phyloP scores from a whole-genome alignment of 2,797 vertebrate species.

The Dromococcyx pavoninus region DNA sequence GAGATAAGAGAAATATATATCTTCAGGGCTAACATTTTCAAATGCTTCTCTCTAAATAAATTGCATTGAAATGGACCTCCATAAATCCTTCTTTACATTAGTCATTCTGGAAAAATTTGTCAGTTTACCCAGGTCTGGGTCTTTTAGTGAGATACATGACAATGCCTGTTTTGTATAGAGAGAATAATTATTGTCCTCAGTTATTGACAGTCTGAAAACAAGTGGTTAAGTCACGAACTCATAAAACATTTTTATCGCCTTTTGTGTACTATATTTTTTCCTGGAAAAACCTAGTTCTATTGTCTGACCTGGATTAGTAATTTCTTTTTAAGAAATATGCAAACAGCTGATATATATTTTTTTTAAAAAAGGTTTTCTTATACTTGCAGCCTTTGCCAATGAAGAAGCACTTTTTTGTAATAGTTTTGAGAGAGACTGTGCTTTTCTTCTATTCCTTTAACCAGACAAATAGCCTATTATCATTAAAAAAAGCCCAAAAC shows the following conservation, averaged over 20 bases:
- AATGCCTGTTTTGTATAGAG: neutral
- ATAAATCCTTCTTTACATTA: neutral
- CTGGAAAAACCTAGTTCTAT: neutral
- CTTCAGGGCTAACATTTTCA: neutral
- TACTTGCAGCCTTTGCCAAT: neutral
- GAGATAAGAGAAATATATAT: neutral
- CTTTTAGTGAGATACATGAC: neutral
- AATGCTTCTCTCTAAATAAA: constrained; percentile 11
- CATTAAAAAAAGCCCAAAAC: neutral
- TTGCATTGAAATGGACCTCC: neutral
- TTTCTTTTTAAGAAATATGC: neutral
- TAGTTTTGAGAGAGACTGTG: neutral
- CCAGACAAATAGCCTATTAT: neutral
- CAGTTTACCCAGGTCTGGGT: neutral
- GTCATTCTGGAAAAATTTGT: neutral
- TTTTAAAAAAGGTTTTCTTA: neutral
- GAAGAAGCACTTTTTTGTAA: neutral
- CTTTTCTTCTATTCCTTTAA: neutral
- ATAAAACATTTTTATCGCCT: neutral
- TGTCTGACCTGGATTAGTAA: neutral
- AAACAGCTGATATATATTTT: neutral
- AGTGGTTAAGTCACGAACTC: neutral
- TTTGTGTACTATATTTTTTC: neutral
- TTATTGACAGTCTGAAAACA: neutral
- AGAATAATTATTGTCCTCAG: neutral